A percentile compares a stretch with the other conserved stretches of the same genome.
These are phyloP conservation scores for Pelvicachromis taeniatus DNA, from an alignment of 2,113 vertebrate genomes.

Conservation along the genomic window DNA sequence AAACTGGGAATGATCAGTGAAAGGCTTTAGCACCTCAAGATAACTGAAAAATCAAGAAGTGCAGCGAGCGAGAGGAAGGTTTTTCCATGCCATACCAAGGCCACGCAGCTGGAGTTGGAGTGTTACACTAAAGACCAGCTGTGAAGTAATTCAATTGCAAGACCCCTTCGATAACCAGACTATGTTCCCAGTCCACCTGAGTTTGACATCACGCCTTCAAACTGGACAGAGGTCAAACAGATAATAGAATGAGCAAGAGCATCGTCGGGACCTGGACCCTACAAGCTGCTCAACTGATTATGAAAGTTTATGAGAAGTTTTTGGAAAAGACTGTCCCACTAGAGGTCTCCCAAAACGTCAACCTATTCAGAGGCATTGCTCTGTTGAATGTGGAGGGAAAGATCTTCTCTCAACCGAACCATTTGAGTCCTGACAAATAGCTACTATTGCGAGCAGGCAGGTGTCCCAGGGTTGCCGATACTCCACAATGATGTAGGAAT, in stretches of 20 bases:
- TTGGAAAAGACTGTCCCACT: not conserved
- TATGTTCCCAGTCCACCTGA: not conserved
- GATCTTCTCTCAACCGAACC: not conserved
- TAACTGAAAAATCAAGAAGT: not conserved
- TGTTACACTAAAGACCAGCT: not conserved
- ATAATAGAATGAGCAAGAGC: not conserved
- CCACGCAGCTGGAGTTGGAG: not conserved
- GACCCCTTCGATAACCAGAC: not conserved
- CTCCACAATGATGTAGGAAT: not conserved
- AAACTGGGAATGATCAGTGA: not conserved
- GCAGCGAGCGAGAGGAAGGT: not conserved
- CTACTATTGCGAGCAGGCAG: fast-evolving
- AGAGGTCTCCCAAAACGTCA: not conserved
- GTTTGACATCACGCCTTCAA: not conserved
- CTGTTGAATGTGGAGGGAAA: not conserved
- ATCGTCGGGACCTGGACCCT: not conserved
- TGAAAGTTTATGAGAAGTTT: not conserved
- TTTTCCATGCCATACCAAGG: not conserved
- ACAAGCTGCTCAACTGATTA: not conserved
- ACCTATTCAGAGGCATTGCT: not conserved
- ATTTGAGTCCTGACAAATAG: not conserved
- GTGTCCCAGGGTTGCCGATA: not conserved
- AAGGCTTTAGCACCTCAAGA: not conserved
- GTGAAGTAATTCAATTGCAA: not conserved
- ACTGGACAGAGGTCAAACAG: not conserved